phyloP scores from a whole-genome alignment of 2,797 vertebrate species.

The Gobio occitaniae region DNA sequence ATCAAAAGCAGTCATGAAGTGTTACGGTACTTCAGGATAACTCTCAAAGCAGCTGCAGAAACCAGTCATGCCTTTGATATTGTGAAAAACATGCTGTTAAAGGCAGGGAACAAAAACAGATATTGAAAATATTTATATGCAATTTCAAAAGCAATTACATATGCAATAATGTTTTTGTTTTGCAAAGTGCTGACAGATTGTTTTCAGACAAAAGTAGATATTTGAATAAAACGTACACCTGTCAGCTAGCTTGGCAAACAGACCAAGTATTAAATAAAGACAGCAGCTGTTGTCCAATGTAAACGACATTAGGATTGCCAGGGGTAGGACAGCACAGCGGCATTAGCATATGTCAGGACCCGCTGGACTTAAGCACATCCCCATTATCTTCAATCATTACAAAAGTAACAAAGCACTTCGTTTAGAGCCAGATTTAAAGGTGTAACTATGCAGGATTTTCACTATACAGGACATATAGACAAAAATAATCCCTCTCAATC shows the following conservation, averaged over 20 bases:
- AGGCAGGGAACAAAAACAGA: conserved; percentile 76
- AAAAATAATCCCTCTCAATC: not conserved
- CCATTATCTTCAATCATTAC: conserved; percentile 33
- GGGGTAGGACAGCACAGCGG: not conserved
- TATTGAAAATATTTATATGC: conserved; percentile 72
- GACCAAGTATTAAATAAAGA: conserved; percentile 60
- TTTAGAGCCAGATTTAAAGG: conserved; percentile 3
- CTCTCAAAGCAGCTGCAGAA: not conserved
- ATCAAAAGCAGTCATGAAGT: not conserved
- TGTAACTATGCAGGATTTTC: not conserved
- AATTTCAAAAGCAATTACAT: conserved; percentile 76
- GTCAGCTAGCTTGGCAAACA: conserved; percentile 62
- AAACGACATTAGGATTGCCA: conserved; percentile 29
- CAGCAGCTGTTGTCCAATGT: conserved; percentile 56
- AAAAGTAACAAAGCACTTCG: conserved; percentile 6
- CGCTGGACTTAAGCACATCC: not conserved
- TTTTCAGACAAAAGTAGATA: conserved; percentile 55
- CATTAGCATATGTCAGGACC: conserved; percentile 50
- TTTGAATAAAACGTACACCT: conserved; percentile 61
- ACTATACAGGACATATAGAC: not conserved
- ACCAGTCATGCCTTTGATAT: conserved; percentile 37
- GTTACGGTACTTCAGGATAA: not conserved
- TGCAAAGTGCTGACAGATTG: conserved; percentile 74
- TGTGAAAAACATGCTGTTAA: conserved; percentile 39
- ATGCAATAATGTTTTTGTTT: conserved; percentile 76